Base-by-base conservation (phyloP, 2,888 invertebrate genomes). In the Physocephala rufipes region DNA sequence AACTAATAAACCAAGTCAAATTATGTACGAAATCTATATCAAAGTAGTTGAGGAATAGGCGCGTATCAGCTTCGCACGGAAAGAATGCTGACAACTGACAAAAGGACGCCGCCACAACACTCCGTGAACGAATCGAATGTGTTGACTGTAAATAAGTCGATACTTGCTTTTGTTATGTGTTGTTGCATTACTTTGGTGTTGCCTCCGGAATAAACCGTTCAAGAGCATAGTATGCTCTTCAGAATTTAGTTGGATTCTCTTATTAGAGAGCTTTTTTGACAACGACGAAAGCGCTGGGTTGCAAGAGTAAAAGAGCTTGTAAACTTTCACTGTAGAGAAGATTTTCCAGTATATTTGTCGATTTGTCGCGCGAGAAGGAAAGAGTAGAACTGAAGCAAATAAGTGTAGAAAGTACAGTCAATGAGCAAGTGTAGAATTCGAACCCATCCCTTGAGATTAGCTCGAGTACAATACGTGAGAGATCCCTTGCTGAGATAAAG, bases 401-500 rank as follows among this genome's bases (percentile, higher is more conserved):
- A n/a, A n/a, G n/a, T n/a, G n/a, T n/a, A n/a, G n/a, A n/a, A n/a
- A n/a, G n/a, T n/a, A n/a, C n/a, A n/a, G n/a, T n/a, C n/a, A n/a
- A n/a, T 19, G 28, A 13, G 30, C 19, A 30, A n/a, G 49, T 16
- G 15, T 3, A 16, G 43, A n/a, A 9, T 12, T 19, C 30, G 4
- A 47, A 13, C 43, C 45, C 19, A 19, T 19, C n/a, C n/a, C n/a
- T n/a, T 47, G 12, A 43, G 63, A 24, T 36, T 21, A 63, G 47
- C 63, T 63, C 45, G 43, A 19, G 19, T n/a, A 21, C 63, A 28
- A 2, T 4, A 65, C 51, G 49, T 30, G 51, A 65, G 30, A 51
- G 65, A 65, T 51, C n/a, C 30, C 21, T 12, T 67, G 45, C 26
- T 28, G 16, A 67, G 67, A 67, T 67, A 67, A 67, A 26, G 67